Percentiles rank a stretch among this genome's conserved stretches.
phyloP scores from a whole-genome alignment of 2,888 invertebrate species.

The Plutella xylostella region DNA sequence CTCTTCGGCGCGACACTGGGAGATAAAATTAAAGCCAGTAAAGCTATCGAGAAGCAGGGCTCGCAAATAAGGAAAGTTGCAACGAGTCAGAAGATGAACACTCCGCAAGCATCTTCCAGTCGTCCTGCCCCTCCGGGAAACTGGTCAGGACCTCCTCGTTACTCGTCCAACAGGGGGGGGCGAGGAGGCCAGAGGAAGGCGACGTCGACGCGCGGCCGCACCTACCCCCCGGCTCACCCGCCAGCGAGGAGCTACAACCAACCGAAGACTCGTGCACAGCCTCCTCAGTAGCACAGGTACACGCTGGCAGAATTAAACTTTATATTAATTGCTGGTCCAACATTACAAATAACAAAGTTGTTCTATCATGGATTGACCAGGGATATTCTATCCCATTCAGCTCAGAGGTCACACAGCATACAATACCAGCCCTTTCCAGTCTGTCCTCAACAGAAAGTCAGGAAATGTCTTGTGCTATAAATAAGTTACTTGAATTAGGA shows the following conservation, averaged over 20 bases:
- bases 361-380: not conserved
- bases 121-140: conserved; percentile 13
- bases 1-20: conserved; percentile 11
- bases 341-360: not conserved
- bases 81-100: not conserved
- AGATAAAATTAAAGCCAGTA: conserved; percentile 16
- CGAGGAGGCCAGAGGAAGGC: conserved; percentile 7
- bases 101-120: not conserved
- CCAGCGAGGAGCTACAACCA: not conserved
- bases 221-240: conserved; percentile 1
- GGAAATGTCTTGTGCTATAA: not conserved
- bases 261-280: not conserved
- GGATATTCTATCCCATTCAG: not conserved
- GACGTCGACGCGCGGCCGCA: not conserved
- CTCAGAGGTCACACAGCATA: not conserved
- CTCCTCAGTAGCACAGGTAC: conserved; percentile 12
- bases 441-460: not conserved
- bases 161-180: conserved; percentile 18
- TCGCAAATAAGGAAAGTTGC: conserved; percentile 7
- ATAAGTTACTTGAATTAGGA: conserved; percentile 7
- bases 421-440: not conserved
- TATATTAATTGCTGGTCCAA: conserved; percentile 2
- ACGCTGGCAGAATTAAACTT: not conserved
- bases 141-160: conserved; percentile 18
- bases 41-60: conserved; percentile 9